Base-by-base conservation (phyloP, 1,140 invertebrate genomes). In the Aphelenchoides fujianensis region DNA sequence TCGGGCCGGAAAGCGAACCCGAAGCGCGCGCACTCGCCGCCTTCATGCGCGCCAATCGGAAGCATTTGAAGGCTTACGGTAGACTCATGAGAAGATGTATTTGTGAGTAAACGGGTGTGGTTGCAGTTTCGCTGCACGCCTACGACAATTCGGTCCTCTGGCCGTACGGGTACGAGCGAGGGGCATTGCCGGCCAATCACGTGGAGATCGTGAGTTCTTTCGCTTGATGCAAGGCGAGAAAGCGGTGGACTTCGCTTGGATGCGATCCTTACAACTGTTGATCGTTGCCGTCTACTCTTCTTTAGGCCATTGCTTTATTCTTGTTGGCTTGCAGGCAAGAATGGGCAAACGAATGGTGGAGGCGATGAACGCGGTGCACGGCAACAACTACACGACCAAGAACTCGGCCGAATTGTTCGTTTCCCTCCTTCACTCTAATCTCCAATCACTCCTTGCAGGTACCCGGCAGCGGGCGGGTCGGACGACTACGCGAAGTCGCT, bases 101-200 rank as follows among this genome's bases (percentile, higher is more conserved):
- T n/a, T n/a, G n/a, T n/a, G n/a, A n/a, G n/a, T n/a, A n/a, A n/a
- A n/a, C n/a, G n/a, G n/a, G n/a, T n/a, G n/a, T n/a, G n/a, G n/a
- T n/a, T n/a, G n/a, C n/a, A n/a, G n/a, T n/a, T n/a, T n/a, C n/a
- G n/a, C 54, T 83, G 35, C 81, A 83, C 59, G 79, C 81, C 7
- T 84, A 74, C 67, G 77, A 75, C 53, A 85, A 86, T 71, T 78
- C 83, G 64, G 85, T 85, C 79, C 78, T 88, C 3, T 84, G 84
- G 69, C 86, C 86, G 1, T 88, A 84, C 85, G 86, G 86, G 23
- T 86, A 85, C 63, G 76, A 77, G 59, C n/a, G 19, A 2, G 62
- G 69, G 0, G 76, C 77, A 5, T 66, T 74, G n/a, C 85, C 86
- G 1, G 23, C 68, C 1, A 84, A 87, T 75, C 75, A 79, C 7